phyloP scores from a whole-genome alignment of 2,113 vertebrate genomes.

The Bubo scandiacus region DNA sequence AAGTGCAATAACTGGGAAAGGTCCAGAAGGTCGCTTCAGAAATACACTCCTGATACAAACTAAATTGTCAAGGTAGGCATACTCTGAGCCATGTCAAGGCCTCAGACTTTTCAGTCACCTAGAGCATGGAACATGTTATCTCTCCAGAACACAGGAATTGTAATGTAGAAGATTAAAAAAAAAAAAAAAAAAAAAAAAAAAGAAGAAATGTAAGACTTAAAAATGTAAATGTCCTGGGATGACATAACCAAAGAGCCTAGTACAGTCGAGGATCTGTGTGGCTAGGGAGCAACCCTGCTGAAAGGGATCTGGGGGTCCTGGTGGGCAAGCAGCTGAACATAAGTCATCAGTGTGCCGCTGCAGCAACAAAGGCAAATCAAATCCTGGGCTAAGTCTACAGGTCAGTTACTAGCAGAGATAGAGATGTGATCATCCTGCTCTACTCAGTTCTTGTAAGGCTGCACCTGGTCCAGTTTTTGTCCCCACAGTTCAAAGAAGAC shows the following conservation, averaged over 20 bases:
- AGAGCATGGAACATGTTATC: fast-evolving
- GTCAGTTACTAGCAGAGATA: background rate
- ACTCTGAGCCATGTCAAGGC: background rate
- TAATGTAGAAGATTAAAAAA: background rate
- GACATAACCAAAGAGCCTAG: background rate
- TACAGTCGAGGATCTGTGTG: background rate
- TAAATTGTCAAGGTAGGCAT: background rate
- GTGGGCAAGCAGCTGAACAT: background rate
- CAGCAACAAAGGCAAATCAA: background rate
- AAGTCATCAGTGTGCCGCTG: fast-evolving
- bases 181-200: background rate
- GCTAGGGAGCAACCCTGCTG: background rate
- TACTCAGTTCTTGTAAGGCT: background rate
- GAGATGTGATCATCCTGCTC: background rate
- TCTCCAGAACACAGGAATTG: background rate
- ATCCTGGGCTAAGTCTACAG: background rate
- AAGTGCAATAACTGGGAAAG: background rate
- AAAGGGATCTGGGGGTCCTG: background rate
- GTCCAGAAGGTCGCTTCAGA: background rate
- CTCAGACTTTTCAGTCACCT: background rate
- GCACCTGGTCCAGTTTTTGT: background rate
- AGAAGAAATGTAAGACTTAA: background rate
- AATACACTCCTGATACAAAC: background rate
- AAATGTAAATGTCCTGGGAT: background rate
- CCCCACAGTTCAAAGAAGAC: background rate